These are phyloP conservation scores for Aporophyla nigra DNA, from an alignment of 2,888 invertebrate genomes.

Conservation along the genomic window DNA sequence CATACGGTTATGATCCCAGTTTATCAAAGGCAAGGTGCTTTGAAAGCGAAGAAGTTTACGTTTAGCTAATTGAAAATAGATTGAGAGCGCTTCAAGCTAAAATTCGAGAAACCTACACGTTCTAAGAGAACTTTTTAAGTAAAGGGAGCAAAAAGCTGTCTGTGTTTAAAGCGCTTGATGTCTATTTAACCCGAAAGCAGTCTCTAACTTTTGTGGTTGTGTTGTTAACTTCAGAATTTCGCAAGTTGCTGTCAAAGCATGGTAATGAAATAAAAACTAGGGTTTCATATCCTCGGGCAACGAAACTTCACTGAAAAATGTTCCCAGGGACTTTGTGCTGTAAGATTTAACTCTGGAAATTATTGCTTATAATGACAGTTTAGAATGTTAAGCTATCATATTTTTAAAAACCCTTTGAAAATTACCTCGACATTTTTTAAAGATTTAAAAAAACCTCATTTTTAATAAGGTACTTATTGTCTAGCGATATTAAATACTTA, in stretches of 20 bases:
- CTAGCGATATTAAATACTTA: background rate
- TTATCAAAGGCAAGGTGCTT: conserved; percentile 32
- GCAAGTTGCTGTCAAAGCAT: conserved; percentile 60
- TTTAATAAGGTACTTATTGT: background rate
- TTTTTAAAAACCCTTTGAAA: background rate
- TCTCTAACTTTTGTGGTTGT: conserved; percentile 43
- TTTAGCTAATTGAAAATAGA: conserved; percentile 27
- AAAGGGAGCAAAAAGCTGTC: conserved; percentile 44
- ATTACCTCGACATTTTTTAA: background rate
- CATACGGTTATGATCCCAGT: background rate
- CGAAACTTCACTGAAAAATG: conserved; percentile 47
- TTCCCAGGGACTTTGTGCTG: conserved; percentile 15
- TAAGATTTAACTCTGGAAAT: conserved; percentile 17
- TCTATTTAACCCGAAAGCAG: conserved; percentile 50
- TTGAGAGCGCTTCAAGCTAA: conserved; percentile 4
- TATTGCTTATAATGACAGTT: conserved; percentile 16
- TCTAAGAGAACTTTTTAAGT: conserved; percentile 35
- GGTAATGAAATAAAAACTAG: conserved; percentile 60
- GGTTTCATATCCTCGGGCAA: conserved; percentile 24
- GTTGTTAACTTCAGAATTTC: conserved; percentile 50
- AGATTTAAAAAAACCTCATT: background rate
- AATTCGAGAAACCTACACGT: conserved; percentile 28
- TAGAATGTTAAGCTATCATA: background rate
- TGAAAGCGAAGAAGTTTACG: conserved; percentile 21
- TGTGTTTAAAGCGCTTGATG: conserved; percentile 37